A percentile compares a stretch with the other conserved stretches of the same genome.
phyloP scores from a whole-genome alignment of 2,888 invertebrate species.

The Zaprionus bogoriensis region DNA sequence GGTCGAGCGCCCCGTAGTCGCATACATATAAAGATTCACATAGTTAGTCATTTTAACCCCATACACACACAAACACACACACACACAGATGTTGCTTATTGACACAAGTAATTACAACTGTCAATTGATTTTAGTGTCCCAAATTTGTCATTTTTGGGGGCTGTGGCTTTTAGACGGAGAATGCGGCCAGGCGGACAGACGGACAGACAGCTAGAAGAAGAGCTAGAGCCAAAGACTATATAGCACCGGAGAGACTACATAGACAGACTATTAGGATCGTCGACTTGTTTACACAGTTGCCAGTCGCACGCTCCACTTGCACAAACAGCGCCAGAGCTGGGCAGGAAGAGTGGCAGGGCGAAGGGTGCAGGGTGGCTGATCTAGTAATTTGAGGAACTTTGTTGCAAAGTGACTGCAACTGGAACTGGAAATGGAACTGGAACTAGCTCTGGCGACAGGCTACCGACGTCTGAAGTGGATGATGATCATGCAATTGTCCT shows the following conservation, averaged over 20 bases:
- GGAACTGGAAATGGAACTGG: too few relatives aligned
- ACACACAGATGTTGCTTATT: slow-evolving; percentile 33
- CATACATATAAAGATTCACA: not conserved
- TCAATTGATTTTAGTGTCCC: slow-evolving; percentile 76
- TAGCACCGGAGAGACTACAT: not conserved
- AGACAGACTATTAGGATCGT: not conserved
- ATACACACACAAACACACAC: not conserved
- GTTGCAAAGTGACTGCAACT: slow-evolving; percentile 17
- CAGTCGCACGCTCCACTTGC: slow-evolving; percentile 46
- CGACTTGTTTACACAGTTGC: slow-evolving; percentile 65
- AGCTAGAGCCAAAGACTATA: too few relatives aligned
- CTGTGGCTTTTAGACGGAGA: slow-evolving; percentile 62
- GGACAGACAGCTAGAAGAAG: not conserved
- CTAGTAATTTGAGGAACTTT: slow-evolving; percentile 56
- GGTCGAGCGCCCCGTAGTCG: slow-evolving; percentile 20
- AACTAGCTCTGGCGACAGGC: slow-evolving; percentile 14
- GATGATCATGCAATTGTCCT: slow-evolving; percentile 48
- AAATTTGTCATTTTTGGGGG: slow-evolving; percentile 59
- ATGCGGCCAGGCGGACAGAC: slow-evolving; percentile 36
- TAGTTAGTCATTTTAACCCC: not conserved
- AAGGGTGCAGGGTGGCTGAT: not conserved
- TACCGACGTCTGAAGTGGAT: slow-evolving; percentile 16
- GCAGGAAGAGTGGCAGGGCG: not conserved
- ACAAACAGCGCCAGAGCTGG: slow-evolving; percentile 3
- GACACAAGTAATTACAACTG: slow-evolving; percentile 72